Evolutionary conservation across 1,140 invertebrate species (phyloP).

Genomic region (Drosophila nasuta): DNA sequence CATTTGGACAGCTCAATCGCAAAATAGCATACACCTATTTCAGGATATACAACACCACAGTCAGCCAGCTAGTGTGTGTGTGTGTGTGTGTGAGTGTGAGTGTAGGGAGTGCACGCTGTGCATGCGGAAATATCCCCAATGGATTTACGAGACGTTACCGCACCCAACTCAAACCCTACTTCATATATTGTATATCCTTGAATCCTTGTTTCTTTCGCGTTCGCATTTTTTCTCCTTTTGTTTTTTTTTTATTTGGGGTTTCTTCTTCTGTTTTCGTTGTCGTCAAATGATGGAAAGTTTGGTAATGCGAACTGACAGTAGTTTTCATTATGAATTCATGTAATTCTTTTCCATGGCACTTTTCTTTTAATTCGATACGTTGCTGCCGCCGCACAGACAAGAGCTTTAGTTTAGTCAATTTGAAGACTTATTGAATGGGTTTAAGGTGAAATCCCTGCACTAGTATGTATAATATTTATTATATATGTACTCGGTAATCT

Average conservation of each 20-base stretch:
- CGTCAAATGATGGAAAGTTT: conserved; percentile 69
- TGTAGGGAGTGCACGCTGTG: conserved; percentile 35
- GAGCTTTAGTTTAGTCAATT: not conserved
- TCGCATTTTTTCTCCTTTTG: conserved; percentile 10
- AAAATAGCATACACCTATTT: conserved; percentile 61
- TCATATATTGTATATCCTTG: conserved; percentile 7
- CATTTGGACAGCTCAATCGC: conserved; percentile 80
- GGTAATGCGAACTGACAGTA: conserved; percentile 68
- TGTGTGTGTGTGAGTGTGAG: conserved; percentile 5
- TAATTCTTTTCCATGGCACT: conserved; percentile 33
- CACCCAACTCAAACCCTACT: conserved; percentile 70
- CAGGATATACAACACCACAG: conserved; percentile 6
- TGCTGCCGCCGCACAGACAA: not conserved
- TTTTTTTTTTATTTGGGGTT: conserved; percentile 4
- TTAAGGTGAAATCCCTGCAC: too few species aligned
- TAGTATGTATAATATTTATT: too few species aligned
- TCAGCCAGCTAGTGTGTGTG: not conserved
- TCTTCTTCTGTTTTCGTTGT: not conserved
- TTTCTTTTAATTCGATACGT: conserved; percentile 19
- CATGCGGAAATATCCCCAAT: conserved; percentile 57
- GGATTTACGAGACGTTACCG: conserved; percentile 58
- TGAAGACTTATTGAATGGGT: too few species aligned
- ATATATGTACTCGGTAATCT: not conserved
- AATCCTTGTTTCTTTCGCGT: conserved; percentile 26
- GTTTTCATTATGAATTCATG: conserved; percentile 73